phyloP scores from a whole-genome alignment of 2,113 vertebrate genomes.

The Aphelocoma coerulescens region DNA sequence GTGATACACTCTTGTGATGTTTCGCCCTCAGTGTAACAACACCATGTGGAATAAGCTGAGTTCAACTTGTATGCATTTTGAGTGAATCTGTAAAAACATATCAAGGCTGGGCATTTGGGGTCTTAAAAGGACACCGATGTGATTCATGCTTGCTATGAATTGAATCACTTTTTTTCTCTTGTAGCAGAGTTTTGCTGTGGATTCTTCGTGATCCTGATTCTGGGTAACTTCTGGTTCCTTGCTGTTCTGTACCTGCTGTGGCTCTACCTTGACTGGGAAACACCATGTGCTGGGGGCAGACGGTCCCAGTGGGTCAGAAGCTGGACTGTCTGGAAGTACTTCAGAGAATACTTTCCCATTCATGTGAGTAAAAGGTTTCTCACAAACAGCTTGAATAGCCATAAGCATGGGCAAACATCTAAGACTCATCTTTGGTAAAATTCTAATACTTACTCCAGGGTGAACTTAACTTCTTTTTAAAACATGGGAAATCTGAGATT shows the following conservation, averaged over 20 bases:
- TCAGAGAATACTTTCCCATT: constrained; percentile 91
- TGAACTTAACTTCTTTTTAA: background rate
- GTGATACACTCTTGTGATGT: background rate
- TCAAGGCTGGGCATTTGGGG: background rate
- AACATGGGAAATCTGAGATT: background rate
- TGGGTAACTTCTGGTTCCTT: constrained; percentile 85
- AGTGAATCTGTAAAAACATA: background rate
- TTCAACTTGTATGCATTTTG: background rate
- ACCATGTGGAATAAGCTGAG: background rate
- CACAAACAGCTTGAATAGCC: background rate
- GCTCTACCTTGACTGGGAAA: constrained; percentile 88
- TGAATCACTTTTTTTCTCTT: background rate
- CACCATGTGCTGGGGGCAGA: constrained; percentile 82
- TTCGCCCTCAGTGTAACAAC: background rate
- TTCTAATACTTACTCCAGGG: background rate
- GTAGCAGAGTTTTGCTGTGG: constrained; percentile 79
- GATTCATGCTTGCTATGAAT: background rate
- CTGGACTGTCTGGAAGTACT: constrained; percentile 84
- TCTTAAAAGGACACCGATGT: background rate
- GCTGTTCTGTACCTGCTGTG: constrained; percentile 83
- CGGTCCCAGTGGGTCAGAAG: constrained; percentile 77
- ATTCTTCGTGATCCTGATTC: constrained; percentile 73
- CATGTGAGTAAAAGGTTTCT: constrained; percentile 70
- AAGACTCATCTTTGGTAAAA: background rate
- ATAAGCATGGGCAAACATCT: rapidly evolving